Evolutionary conservation across 1,140 invertebrate species (phyloP), one percentile per base, ranked within the genome.

Genomic region (Eumeta japonica): DNA sequence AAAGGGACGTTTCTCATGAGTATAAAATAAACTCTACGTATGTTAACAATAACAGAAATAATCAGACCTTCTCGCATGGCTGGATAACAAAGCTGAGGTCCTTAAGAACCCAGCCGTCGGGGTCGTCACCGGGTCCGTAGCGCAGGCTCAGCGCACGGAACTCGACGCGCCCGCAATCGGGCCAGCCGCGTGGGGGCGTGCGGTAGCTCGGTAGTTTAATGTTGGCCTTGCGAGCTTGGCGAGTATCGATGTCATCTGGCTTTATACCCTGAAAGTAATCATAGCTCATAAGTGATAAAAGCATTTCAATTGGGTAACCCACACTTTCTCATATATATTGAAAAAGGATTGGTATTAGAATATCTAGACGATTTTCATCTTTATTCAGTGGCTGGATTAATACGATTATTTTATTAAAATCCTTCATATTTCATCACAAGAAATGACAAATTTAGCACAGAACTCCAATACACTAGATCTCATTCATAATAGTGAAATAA

Each of bases 171-270:
- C 88, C 89, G 5, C 77, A 48, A 5, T 61, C 42, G 0, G 89
- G 89, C 89, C 89, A 89, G 24, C 75, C 68, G 3, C 64, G 37
- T 0, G 80, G 78, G 0, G 83, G 81, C 33, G 66, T 50, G 82
- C 89, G 86, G 15, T 84, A 75, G 56, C 84, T 87, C 49, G 85
- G 83, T 16, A 89, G 64, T 58, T 88, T 84, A 1, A 85, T 80
- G 17, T 81, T 82, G 4, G 12, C 10, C 32, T 45, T 89, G 84
- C 12, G 85, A 62, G 20, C 20, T n/a, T 7, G 7, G 7, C 20
- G 20, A 7, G 7, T n/a, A n/a, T 20, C 45, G 3, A 55, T 27
- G 9, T 45, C 48, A 40, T 60, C 58, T 7, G 58, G 48, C 50
- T 46, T 76, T 66, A 48, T 79, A 41, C 46, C 43, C 39, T 41